Percentiles rank a stretch among this genome's conserved stretches.
These are phyloP conservation scores for Timema cristinae DNA, from an alignment of 2,888 invertebrate genomes.

Conservation along the genomic window DNA sequence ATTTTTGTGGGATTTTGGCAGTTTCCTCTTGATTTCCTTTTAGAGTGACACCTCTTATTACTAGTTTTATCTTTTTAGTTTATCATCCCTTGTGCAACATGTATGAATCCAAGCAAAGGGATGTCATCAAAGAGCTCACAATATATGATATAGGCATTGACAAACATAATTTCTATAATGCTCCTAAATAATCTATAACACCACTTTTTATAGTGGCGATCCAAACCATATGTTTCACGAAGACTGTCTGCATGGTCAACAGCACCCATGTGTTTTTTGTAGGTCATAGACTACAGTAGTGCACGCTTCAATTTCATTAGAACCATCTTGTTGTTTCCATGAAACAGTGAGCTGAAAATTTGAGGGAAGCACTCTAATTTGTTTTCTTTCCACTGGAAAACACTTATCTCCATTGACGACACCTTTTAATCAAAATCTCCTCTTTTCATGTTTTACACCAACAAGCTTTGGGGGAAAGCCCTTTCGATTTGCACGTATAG, in stretches of 20 bases:
- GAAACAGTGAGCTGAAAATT: conserved; percentile 32
- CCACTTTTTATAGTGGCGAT: conserved; percentile 18
- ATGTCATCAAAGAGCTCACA: conserved; percentile 5
- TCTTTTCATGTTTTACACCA: not conserved
- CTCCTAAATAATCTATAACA: conserved; percentile 20
- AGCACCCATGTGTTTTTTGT: conserved; percentile 19
- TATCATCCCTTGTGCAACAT: too few species aligned
- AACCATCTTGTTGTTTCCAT: conserved; percentile 18
- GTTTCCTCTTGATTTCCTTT: too few species aligned
- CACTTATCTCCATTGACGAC: too few species aligned
- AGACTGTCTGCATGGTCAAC: conserved; percentile 17
- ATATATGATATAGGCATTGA: conserved; percentile 21
- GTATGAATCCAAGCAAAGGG: too few species aligned
- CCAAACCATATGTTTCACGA: conserved; percentile 4
- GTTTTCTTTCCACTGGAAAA: conserved; percentile 32
- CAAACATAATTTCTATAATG: conserved; percentile 17
- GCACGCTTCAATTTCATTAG: conserved; percentile 4
- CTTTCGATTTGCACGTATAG: conserved; percentile 28
- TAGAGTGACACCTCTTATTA: too few species aligned
- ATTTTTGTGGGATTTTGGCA: too few species aligned
- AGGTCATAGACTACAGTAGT: conserved; percentile 9
- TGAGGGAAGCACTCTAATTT: conserved; percentile 29
- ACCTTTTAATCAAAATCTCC: conserved; percentile 21
- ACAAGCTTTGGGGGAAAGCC: conserved; percentile 22
- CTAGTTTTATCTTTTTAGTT: too few species aligned